phyloP scores from a whole-genome alignment of 2,888 invertebrate genomes.

The Rotaria magnacalcarata region DNA sequence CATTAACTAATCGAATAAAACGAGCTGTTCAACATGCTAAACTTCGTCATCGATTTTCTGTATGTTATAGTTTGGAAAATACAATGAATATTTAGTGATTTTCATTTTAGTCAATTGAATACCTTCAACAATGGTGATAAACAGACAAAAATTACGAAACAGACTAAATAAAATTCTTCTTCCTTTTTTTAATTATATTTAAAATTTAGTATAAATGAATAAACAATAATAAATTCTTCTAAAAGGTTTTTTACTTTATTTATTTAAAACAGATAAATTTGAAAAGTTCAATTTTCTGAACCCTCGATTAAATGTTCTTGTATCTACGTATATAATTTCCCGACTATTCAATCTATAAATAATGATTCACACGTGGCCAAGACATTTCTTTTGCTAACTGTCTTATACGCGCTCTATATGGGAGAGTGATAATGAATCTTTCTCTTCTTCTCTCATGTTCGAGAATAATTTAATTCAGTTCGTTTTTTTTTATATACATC shows the following conservation, averaged over 20 bases:
- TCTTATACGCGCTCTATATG: not conserved
- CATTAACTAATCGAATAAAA: not conserved
- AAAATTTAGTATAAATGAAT: too few species aligned
- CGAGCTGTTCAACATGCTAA: not conserved
- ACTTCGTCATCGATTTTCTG: not conserved
- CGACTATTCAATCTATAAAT: not conserved
- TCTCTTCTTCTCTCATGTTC: not conserved
- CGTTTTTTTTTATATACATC: slow-evolving; percentile 16
- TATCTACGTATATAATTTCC: not conserved
- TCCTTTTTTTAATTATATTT: too few species aligned
- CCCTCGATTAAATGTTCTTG: not conserved
- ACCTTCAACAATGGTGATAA: not conserved
- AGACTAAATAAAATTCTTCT: not conserved
- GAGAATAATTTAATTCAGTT: not conserved
- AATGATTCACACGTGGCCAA: not conserved
- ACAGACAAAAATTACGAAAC: not conserved
- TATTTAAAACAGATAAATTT: too few species aligned
- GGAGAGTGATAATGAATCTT: slow-evolving; percentile 25
- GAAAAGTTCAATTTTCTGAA: not conserved
- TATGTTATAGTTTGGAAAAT: not conserved
- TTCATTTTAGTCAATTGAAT: not conserved
- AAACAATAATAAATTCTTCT: too few species aligned
- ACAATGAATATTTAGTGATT: not conserved
- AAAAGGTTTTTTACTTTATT: too few species aligned
- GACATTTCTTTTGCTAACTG: not conserved